phyloP scores from a whole-genome alignment of 1,140 invertebrate genomes.

The Cyclargus thomasi region DNA sequence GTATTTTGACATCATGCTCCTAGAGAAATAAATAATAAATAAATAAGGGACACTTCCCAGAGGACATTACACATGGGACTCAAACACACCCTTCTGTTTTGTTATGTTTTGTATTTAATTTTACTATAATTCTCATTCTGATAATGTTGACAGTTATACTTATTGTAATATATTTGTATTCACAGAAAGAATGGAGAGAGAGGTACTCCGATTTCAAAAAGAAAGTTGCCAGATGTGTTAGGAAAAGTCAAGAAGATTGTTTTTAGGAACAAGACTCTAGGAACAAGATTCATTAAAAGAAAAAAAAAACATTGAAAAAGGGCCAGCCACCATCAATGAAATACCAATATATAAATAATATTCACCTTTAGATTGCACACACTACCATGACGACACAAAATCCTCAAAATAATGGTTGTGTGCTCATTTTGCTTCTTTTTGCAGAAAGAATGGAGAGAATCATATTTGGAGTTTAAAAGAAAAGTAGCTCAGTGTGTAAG shows the following conservation, averaged over 20 bases:
- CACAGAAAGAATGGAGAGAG: slow-evolving; percentile 97
- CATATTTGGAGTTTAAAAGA: slow-evolving; percentile 96
- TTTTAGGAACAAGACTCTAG: slow-evolving; percentile 78
- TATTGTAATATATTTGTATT: slow-evolving; percentile 57
- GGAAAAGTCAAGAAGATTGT: slow-evolving; percentile 97
- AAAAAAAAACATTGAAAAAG: slow-evolving; percentile 57
- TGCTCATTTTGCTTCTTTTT: slow-evolving; percentile 76
- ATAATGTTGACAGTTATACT: slow-evolving; percentile 2
- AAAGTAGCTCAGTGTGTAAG: slow-evolving; percentile 98
- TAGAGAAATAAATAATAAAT: too few relatives aligned
- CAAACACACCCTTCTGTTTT: too few relatives aligned
- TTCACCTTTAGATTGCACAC: slow-evolving; percentile 48
- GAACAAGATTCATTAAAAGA: slow-evolving; percentile 48
- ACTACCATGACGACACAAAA: slow-evolving; percentile 37
- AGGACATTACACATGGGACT: too few relatives aligned
- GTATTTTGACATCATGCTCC: too few relatives aligned
- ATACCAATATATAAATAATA: slow-evolving; percentile 36
- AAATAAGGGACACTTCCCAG: too few relatives aligned
- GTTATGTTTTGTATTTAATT: too few relatives aligned
- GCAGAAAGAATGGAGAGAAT: slow-evolving; percentile 98
- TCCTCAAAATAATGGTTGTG: slow-evolving; percentile 45
- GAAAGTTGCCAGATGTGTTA: slow-evolving; percentile 95
- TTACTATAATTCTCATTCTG: too few relatives aligned
- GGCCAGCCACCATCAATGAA: slow-evolving; percentile 49
- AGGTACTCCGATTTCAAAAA: slow-evolving; percentile 96